Evolutionary conservation across 2,888 invertebrate genomes (phyloP), one percentile per base, ranked within the genome.

Genomic region (Lumbricus terrestris): DNA sequence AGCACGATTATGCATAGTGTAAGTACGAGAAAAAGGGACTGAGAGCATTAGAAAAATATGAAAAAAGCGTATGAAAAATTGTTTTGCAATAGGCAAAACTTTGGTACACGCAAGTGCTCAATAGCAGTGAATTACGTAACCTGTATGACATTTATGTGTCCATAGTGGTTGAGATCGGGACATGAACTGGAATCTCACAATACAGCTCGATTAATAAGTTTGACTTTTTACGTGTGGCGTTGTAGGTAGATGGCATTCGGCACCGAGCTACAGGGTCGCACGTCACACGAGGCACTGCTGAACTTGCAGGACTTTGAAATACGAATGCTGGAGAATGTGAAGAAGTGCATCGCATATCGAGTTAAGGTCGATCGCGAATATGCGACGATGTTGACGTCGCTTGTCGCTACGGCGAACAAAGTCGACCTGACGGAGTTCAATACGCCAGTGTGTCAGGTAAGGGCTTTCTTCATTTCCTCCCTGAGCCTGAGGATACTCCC

Each of bases 321-420:
- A 91, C 96, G 97, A 92, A 96, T 98, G 89, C 96, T 98, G 96
- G 98, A 98, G 94, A 97, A 97, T 92, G 98, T 98, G 97, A 97
- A 97, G 94, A 96, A 98, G 92, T 97, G 98, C 93, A 96, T 98
- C 91, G 96, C 97, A 93, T 96, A 97, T 93, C 97, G 98, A 95
- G 97, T 98, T 94, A 97, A 98, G 95, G 97, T 97, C 94, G 98
- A 98, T 95, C 96, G 97, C 93, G 98, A 98, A 94, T 98, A 98
- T 95, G 97, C 98, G 2, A 96, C 97, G 82, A 97, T 97, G 23
- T 96, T 98, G 90, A 93, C 93, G n/a, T 92, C 94, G 69, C 93
- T 95, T 90, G 93, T 94, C 18, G 89, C 92, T 82, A 94, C 94
- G 90, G 93, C 94, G 8, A 93, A 94, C 54, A 94, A 94, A 42